Evolutionary conservation across 2,113 vertebrate genomes (phyloP).

Genomic region (Trichomycterus rosablanca): DNA sequence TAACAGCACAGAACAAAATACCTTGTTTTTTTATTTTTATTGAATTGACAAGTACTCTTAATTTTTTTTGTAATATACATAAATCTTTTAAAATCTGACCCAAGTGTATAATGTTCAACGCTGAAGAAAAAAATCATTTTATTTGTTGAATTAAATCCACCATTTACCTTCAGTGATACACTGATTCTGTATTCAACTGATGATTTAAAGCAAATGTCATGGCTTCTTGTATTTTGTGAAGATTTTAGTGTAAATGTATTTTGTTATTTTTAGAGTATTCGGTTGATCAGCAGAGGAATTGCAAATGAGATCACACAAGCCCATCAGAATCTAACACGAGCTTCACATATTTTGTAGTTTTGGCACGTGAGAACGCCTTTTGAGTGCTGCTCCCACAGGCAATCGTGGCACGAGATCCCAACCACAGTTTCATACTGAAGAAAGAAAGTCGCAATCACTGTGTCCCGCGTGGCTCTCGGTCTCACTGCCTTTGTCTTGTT

Average conservation of each 20-base stretch:
- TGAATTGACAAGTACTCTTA: no score
- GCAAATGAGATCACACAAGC: constrained; percentile 40
- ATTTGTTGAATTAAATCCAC: no score
- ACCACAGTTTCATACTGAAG: constrained; percentile 50
- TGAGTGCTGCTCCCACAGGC: constrained; percentile 52
- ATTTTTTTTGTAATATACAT: no score
- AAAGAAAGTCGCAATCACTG: constrained; percentile 48
- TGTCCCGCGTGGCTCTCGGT: constrained; percentile 51
- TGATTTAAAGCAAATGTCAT: no score
- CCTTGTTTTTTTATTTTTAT: no score
- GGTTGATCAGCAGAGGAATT: constrained; percentile 53
- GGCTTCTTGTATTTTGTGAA: neutral
- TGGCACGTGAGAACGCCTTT: constrained; percentile 47
- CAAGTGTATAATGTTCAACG: no score
- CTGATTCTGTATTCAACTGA: no score
- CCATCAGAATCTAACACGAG: constrained; percentile 10
- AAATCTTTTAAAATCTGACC: no score
- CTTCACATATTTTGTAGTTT: constrained; percentile 43
- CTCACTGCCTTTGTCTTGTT: constrained; percentile 35
- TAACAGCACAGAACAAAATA: no score
- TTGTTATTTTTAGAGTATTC: constrained; percentile 30
- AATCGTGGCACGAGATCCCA: constrained; percentile 49
- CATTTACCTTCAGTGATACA: no score
- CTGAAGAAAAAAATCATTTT: no score
- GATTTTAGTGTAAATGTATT: neutral